Evolutionary conservation across 1,140 invertebrate genomes (phyloP).

Genomic region (Panonychus citri): DNA sequence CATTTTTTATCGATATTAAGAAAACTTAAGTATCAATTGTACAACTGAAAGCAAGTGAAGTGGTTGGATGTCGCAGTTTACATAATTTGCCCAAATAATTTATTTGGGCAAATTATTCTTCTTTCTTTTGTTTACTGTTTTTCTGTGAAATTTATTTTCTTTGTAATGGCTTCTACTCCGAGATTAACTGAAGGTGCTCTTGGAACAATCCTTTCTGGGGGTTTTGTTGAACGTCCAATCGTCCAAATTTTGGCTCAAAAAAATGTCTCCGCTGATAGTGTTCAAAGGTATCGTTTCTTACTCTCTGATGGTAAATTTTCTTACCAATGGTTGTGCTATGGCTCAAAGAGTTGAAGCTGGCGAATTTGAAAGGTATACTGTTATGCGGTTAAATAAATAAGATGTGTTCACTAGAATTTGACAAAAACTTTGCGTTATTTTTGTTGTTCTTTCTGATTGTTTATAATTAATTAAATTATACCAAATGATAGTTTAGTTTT

Average conservation of each 20-base stretch:
- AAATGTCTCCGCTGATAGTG: background rate
- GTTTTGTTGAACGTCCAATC: background rate
- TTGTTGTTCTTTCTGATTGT: too few relatives aligned
- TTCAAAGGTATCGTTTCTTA: background rate
- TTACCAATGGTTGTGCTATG: background rate
- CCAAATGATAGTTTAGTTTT: too few relatives aligned
- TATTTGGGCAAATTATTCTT: too few relatives aligned
- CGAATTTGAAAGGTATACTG: slow-evolving; percentile 1
- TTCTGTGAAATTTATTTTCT: too few relatives aligned
- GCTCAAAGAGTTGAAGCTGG: background rate
- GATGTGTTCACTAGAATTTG: too few relatives aligned
- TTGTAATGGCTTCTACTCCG: background rate
- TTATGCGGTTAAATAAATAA: background rate
- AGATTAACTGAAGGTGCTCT: slow-evolving; percentile 1
- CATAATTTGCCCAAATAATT: too few relatives aligned
- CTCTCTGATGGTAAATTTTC: background rate
- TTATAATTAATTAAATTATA: background rate
- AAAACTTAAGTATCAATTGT: too few relatives aligned
- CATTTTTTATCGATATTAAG: too few relatives aligned
- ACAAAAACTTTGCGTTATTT: too few relatives aligned
- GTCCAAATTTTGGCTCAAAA: slow-evolving; percentile 1
- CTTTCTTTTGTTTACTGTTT: too few relatives aligned
- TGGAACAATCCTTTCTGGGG: background rate
- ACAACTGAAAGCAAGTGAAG: too few relatives aligned
- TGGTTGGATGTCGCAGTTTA: too few relatives aligned